Evolutionary conservation across 2,888 invertebrate species (phyloP).

Genomic region (Syrista parreyssii): DNA sequence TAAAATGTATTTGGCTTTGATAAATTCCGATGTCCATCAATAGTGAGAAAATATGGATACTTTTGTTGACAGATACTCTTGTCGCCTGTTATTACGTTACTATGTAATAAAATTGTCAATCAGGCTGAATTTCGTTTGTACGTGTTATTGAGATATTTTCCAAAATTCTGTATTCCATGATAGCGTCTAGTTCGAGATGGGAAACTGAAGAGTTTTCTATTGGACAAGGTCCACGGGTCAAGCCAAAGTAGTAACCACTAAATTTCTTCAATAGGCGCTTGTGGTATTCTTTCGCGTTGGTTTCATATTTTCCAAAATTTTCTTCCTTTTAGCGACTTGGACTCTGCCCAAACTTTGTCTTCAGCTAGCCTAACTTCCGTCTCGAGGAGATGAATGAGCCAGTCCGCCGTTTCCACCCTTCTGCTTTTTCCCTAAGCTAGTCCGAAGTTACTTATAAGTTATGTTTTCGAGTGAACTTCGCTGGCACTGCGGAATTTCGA

Average conservation of each 20-base stretch:
- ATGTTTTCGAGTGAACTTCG: conserved; percentile 61
- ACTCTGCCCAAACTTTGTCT: conserved; percentile 56
- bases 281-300: conserved; percentile 19
- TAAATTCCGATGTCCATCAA: neutral
- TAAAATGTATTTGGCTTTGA: neutral
- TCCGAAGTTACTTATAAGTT: conserved; percentile 60
- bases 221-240: conserved; percentile 26
- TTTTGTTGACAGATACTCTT: too few species aligned
- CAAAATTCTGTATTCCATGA: neutral
- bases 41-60: too few species aligned
- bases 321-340: conserved; percentile 60
- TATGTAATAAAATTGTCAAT: neutral
- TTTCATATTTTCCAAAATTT: conserved; percentile 53
- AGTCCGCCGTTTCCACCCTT: conserved; percentile 23
- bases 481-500: conserved; percentile 57
- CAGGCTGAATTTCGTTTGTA: neutral
- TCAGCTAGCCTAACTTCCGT: conserved; percentile 57
- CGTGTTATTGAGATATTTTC: neutral
- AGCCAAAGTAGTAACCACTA: conserved; percentile 30
- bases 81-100: neutral
- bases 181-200: neutral
- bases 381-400: conserved; percentile 53
- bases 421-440: conserved; percentile 32
- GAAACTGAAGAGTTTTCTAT: conserved; percentile 26
- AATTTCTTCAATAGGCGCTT: conserved; percentile 43